A percentile compares a stretch with the other conserved stretches of the same genome.
These are phyloP conservation scores for Silurus meridionalis DNA, from an alignment of 2,113 vertebrate species.

Conservation along the genomic window DNA sequence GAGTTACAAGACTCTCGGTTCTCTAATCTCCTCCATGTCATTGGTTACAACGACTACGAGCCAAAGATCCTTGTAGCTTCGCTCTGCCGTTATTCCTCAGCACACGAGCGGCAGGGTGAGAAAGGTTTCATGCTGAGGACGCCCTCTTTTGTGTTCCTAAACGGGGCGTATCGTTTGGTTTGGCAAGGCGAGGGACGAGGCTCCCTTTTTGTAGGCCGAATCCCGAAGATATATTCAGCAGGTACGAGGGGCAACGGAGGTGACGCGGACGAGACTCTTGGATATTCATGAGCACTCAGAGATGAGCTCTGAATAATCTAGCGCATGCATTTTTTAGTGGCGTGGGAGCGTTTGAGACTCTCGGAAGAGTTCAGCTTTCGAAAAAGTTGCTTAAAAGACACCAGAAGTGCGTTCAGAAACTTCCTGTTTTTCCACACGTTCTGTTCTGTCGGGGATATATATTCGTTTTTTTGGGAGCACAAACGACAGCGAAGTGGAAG, in stretches of 20 bases:
- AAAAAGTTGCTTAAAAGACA: not conserved
- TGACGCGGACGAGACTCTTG: conserved; percentile 42
- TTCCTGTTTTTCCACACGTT: not conserved
- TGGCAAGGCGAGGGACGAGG: conserved; percentile 55
- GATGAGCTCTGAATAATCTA: conserved; percentile 51
- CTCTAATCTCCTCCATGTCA: conserved; percentile 70
- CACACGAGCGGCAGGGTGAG: conserved; percentile 45
- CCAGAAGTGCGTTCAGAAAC: not conserved
- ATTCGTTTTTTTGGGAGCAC: conserved; percentile 19
- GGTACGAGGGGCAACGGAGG: conserved; percentile 43
- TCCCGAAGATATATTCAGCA: conserved; percentile 17
- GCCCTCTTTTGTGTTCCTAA: conserved; percentile 61
- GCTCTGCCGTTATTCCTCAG: conserved; percentile 64
- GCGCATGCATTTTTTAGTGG: conserved; percentile 55
- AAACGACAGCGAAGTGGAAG: conserved; percentile 57
- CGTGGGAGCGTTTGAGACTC: conserved; percentile 40
- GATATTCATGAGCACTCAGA: conserved; percentile 51
- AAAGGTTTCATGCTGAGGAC: conserved; percentile 51
- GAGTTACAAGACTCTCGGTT: conserved; percentile 72
- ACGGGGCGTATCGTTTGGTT: conserved; percentile 63
- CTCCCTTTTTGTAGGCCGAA: conserved; percentile 61
- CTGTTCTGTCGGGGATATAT: no score
- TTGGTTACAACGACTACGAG: conserved; percentile 68
- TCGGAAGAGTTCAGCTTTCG: conserved; percentile 15
- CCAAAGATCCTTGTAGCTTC: conserved; percentile 61